Base-by-base conservation (phyloP, 2,888 invertebrate species). In the Tolmerus cingulatus region DNA sequence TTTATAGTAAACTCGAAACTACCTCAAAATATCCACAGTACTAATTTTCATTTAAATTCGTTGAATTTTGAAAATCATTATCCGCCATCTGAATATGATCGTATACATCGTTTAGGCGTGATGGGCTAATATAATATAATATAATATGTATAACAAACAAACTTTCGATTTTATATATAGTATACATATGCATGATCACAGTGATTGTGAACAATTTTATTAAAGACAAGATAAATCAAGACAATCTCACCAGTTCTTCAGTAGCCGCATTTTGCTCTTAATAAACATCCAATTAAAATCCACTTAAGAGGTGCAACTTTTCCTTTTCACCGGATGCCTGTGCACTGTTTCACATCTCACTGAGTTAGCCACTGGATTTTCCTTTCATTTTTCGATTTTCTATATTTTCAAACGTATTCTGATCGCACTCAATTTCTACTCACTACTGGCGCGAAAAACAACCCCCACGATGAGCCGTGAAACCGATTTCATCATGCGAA, bases 201-300 rank as follows among this genome's bases (percentile, higher is more conserved):
- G n/a, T n/a, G 27, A 37, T 37, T 76, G 34, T 27, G 5, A 76
- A 37, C 14, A n/a, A 76, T n/a, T 40, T 40, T 76, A 76, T 76
- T 76, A 76, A 78, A 40, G 57, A 30, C 37, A 34, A 46, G 43
- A 30, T 19, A 34, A 46, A 16, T 4, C 40, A 14, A 46, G 43
- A 46, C 0, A 46, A 46, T 66, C 82, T 82, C 27, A 82, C 82
- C 82, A 82, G 23, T 82, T 82, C 37, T 82, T 82, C 19, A 82
- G 51, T 7, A 82, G 51, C 19, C 82, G 46, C 82, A 82, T 82
- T 82, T 82, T 66, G n/a, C 19, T 66, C 14, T 66, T 82, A 12
- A 66, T 81, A 16, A 51, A 30, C 51, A 27, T 81, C 27, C 81
- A 43, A 30, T 46, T 81, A 51, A 82, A 82, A 82, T 40, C 82